Percentiles rank a stretch among this genome's conserved stretches.
These are phyloP conservation scores for Molossus molossus DNA, from an alignment of 2,797 vertebrate genomes.

Conservation along the genomic window DNA sequence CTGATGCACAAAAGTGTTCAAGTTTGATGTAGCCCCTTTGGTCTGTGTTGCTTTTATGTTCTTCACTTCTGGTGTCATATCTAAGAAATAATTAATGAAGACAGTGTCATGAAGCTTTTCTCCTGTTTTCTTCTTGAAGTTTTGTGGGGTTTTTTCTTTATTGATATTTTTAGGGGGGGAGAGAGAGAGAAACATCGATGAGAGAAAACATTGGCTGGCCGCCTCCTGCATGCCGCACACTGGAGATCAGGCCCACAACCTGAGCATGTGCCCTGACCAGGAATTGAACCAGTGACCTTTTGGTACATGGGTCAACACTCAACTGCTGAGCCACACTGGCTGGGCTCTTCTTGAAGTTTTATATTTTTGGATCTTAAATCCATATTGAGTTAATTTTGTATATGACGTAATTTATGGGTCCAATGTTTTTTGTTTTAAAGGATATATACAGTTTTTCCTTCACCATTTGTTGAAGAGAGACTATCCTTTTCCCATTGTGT, in stretches of 20 bases:
- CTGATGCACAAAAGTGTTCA: background rate
- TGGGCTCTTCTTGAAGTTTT: background rate
- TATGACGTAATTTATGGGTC: background rate
- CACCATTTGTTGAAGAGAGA: conserved; percentile 26
- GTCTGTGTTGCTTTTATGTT: conserved; percentile 19
- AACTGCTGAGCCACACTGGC: too few species aligned
- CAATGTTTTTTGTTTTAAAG: conserved; percentile 5
- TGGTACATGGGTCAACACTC: too few species aligned
- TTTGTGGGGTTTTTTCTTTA: too few species aligned
- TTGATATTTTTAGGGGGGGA: too few species aligned
- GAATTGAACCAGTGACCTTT: too few species aligned
- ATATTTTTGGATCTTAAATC: background rate
- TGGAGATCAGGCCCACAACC: too few species aligned
- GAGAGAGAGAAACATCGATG: too few species aligned
- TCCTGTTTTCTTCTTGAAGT: background rate
- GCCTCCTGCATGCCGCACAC: too few species aligned
- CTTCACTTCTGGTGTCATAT: background rate
- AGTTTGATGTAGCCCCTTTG: background rate
- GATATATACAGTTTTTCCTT: background rate
- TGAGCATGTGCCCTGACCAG: too few species aligned
- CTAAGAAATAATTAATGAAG: background rate
- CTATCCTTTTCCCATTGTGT: background rate
- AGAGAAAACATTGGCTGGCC: too few species aligned
- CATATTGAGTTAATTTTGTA: conserved; percentile 50
- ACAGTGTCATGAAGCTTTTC: background rate